phyloP scores from a whole-genome alignment of 2,888 invertebrate genomes.

The Troides oblongomaculatus region DNA sequence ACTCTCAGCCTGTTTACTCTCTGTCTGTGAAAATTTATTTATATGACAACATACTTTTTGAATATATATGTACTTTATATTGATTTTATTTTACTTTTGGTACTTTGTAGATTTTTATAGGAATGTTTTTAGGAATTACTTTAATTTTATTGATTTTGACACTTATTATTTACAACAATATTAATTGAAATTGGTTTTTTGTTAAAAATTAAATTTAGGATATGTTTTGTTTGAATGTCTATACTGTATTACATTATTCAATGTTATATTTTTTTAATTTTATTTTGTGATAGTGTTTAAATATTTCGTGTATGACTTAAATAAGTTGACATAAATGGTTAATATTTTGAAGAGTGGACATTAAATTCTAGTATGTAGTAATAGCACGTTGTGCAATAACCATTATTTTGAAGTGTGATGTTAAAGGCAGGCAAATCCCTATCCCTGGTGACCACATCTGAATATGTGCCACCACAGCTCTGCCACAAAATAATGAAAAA shows the following conservation, averaged over 20 bases:
- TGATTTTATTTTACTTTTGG: too few species aligned
- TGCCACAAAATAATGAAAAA: too few species aligned
- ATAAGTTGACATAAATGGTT: neutral
- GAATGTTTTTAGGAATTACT: neutral
- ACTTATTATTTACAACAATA: neutral
- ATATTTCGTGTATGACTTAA: neutral
- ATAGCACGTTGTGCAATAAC: neutral
- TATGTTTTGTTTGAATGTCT: neutral
- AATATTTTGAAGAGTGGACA: neutral
- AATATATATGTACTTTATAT: too few species aligned
- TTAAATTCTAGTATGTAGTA: neutral
- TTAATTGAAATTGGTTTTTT: neutral
- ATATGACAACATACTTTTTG: too few species aligned
- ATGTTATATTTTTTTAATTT: neutral
- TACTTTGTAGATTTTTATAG: neutral
- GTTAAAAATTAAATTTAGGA: too few species aligned
- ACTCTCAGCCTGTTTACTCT: neutral
- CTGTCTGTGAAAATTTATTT: neutral
- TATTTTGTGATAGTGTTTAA: neutral
- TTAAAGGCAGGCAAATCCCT: neutral
- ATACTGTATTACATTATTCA: neutral
- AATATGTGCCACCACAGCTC: too few species aligned
- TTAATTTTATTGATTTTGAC: neutral
- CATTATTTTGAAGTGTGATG: neutral
- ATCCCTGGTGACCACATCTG: too few species aligned